Conservation (phyloP, 2,113 vertebrate genomes). For the Delphinapterus leucas region DNA sequence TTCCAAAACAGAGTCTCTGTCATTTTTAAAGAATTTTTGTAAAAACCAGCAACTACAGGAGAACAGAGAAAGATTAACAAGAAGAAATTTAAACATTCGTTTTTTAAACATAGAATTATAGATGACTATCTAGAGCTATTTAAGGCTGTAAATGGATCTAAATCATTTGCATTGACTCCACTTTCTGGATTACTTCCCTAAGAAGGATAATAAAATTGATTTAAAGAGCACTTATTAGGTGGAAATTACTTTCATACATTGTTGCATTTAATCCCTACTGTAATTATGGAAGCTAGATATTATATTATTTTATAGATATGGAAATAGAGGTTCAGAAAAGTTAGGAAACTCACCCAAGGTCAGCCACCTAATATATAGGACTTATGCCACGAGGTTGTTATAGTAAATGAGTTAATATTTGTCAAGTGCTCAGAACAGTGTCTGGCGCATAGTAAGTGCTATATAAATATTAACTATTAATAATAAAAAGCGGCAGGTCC, state of each 20-base stretch:
- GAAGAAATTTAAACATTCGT: neutral
- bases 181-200: neutral
- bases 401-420: neutral
- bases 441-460: neutral
- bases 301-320: neutral
- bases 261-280: neutral
- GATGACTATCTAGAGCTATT: neutral
- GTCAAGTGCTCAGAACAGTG: neutral
- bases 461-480: neutral
- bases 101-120: neutral
- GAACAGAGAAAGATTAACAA: neutral
- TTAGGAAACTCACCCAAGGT: neutral
- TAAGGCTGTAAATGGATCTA: neutral
- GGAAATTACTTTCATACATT: neutral
- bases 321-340: conserved; percentile 2
- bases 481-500: neutral
- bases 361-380: neutral
- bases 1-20: neutral
- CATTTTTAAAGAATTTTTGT: neutral
- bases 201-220: conserved; percentile 21
- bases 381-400: neutral
- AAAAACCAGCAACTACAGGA: neutral
- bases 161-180: neutral
- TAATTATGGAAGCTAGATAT: neutral
- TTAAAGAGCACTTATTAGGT: conserved; percentile 2